Conservation (phyloP, 92 coral and sea anemone species). For the Nematostella vectensis region DNA sequence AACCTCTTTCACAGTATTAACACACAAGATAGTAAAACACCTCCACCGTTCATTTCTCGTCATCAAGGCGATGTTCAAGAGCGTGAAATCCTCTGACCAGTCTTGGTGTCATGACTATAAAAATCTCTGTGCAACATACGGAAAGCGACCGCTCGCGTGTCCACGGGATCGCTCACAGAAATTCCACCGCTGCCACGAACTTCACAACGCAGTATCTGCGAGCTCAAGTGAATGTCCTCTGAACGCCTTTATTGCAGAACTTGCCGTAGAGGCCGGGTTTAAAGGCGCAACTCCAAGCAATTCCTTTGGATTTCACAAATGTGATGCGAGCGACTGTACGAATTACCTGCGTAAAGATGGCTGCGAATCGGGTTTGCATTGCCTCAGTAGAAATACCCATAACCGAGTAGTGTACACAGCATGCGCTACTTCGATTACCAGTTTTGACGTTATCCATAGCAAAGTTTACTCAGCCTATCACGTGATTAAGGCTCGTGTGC, state of each 20-base stretch:
- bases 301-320: constrained; percentile 39
- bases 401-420: constrained; percentile 37
- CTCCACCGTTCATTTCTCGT: constrained; percentile 9
- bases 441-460: constrained; percentile 29
- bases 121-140: constrained; percentile 44
- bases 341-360: constrained; percentile 24
- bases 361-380: constrained; percentile 32
- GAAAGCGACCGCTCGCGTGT: constrained; percentile 42
- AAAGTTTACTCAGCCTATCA: not conserved
- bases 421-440: constrained; percentile 13
- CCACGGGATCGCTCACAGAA: constrained; percentile 6
- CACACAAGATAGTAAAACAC: constrained; percentile 7
- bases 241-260: constrained; percentile 24
- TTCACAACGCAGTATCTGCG: constrained; percentile 27
- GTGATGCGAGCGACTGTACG: constrained; percentile 20
- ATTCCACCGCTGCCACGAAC: constrained; percentile 21
- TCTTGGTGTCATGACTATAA: constrained; percentile 47
- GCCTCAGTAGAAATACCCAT: constrained; percentile 35
- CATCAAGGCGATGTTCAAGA: constrained; percentile 12
- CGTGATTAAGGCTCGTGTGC: constrained; percentile 35
- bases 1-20: constrained; percentile 19
- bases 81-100: constrained; percentile 2
- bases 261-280: constrained; percentile 37
- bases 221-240: constrained; percentile 32
- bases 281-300: constrained; percentile 34